Percentiles rank a stretch among this genome's conserved stretches.
Conservation (phyloP, 2,888 invertebrate genomes). For the Chrysolina americana region DNA sequence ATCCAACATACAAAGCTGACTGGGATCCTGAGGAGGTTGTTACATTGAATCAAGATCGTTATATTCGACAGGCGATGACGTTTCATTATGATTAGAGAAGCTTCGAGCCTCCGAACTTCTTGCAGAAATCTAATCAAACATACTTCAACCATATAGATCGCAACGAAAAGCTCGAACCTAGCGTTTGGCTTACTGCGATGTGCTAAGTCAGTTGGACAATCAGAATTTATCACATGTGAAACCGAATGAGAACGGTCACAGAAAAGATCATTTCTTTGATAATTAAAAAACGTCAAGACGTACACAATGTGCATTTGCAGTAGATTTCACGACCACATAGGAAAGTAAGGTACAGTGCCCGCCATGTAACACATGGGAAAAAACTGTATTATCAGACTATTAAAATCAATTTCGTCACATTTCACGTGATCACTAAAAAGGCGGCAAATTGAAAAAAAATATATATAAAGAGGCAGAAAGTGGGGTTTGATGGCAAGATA, state of each 20-base stretch:
- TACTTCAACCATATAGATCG: neutral
- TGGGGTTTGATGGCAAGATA: too few relatives aligned
- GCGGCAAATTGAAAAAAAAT: too few relatives aligned
- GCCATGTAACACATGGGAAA: too few relatives aligned
- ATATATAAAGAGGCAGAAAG: too few relatives aligned
- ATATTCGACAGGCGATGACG: neutral
- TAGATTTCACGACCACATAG: too few relatives aligned
- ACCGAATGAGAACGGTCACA: neutral
- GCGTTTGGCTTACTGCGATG: conserved; percentile 1
- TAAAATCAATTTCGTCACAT: too few relatives aligned
- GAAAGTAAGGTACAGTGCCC: too few relatives aligned
- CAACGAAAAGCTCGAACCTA: neutral
- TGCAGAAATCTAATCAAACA: neutral
- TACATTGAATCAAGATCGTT: neutral
- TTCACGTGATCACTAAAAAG: too few relatives aligned
- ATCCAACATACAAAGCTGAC: conserved; percentile 6
- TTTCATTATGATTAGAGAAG: neutral
- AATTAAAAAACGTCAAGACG: neutral
- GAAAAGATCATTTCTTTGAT: neutral
- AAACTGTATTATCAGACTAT: too few relatives aligned
- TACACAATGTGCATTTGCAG: too few relatives aligned
- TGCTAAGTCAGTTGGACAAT: neutral
- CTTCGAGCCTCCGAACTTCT: neutral
- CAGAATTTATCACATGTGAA: neutral
- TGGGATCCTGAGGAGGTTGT: neutral